phyloP scores from a whole-genome alignment of 2,888 invertebrate species.

The Dysmachus trigonus region DNA sequence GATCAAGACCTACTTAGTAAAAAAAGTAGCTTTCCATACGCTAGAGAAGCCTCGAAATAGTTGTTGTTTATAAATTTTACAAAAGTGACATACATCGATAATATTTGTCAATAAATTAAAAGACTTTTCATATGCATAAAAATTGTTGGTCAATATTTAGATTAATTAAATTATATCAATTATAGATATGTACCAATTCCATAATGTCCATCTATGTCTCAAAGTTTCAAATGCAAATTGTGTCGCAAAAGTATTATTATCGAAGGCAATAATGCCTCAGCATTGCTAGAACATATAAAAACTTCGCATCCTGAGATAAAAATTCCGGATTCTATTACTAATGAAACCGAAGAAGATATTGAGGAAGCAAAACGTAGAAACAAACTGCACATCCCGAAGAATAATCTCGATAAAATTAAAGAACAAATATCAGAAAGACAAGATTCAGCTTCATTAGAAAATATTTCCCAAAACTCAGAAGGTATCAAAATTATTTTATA shows the following conservation, averaged over 20 bases:
- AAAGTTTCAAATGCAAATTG: background rate
- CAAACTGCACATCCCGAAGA: background rate
- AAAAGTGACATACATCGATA: background rate
- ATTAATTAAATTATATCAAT: background rate
- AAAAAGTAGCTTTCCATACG: background rate
- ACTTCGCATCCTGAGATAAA: background rate
- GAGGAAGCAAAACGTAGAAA: background rate
- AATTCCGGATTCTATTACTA: background rate
- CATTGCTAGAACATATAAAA: background rate
- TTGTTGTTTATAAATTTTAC: background rate
- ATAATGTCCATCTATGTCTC: background rate
- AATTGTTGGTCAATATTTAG: background rate
- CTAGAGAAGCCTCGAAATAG: background rate
- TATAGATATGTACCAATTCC: background rate
- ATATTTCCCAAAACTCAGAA: background rate
- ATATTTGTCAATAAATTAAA: background rate
- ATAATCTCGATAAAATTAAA: background rate
- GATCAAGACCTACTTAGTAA: too few species aligned
- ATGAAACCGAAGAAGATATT: background rate
- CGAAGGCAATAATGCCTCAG: background rate
- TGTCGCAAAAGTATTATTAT: background rate
- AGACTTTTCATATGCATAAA: background rate
- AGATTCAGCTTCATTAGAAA: background rate
- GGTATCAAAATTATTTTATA: background rate
- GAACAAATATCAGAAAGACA: background rate